Base-by-base conservation (phyloP, 2,797 vertebrate species). In the Melanotaenia trifasciata region DNA sequence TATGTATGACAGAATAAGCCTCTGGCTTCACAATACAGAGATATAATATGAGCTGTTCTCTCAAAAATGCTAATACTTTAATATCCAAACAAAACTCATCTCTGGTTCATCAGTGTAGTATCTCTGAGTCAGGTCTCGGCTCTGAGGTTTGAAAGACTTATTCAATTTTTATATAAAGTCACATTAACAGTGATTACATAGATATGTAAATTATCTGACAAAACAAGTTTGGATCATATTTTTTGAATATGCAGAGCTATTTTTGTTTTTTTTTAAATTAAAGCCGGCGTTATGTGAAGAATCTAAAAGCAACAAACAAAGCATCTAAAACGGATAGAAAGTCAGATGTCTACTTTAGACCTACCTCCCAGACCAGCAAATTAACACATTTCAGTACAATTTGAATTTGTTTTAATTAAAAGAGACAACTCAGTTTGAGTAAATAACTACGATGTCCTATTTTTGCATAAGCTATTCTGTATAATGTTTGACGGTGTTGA, bases 301-400 rank as follows among this genome's bases (percentile, higher is more conserved):
- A 70, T 56, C 81, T 81, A 66, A 72, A 51, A 60, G 32, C 5
- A 26, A 79, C 12, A 47, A 45, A 53, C 57, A 64, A 65, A 43
- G 80, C 71, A 85, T 79, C 61, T 84, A 74, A 83, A 73, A 70
- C 53, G 73, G 47, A 79, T 75, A 43, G 6, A 69, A 71, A 35
- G 47, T 60, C 20, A 6, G 1, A 18, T 20, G 43, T 45, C 3
- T 20, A 45, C 16, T 20, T 45, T 18, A 7, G 6, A 45, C 16
- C 13, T 40, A 13, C 38, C 38, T 40, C 38, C 38, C 5, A 45
- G 5, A 20, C 43, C 7, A 20, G 43, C 16, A 2, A 45, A 16
- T 45, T 45, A 45, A 8, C 43, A 18, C 43, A 45, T 45, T 45
- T 43, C 40, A 43, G 40, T 43, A 14, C 40, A 43, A 14, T 43